Conservation (phyloP, 2,888 invertebrate species). For the Scaptomyza reducta region DNA sequence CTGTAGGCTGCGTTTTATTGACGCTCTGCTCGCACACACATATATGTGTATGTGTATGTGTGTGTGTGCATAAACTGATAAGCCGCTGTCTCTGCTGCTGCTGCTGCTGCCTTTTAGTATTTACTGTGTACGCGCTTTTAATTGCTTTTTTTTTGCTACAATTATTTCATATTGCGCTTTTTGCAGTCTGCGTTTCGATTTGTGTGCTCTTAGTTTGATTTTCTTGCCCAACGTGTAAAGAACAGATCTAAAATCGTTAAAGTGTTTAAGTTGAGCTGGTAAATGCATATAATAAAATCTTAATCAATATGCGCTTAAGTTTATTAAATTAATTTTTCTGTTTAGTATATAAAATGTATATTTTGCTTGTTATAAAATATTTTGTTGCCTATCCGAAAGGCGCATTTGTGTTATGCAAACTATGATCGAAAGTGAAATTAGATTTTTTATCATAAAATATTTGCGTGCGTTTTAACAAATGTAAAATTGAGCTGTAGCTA, state of each 20-base stretch:
- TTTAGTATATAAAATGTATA: background rate
- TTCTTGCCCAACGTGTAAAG: slow-evolving; percentile 16
- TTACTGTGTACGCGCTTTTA: slow-evolving; percentile 40
- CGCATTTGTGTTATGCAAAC: slow-evolving; percentile 31
- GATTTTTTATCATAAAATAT: background rate
- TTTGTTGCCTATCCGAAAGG: slow-evolving; percentile 52
- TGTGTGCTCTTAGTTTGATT: slow-evolving; percentile 40
- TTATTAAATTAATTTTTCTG: background rate
- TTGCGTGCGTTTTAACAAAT: background rate
- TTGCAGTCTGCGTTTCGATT: slow-evolving; percentile 61
- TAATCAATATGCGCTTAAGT: background rate
- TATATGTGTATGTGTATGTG: slow-evolving; percentile 12
- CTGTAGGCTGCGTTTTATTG: slow-evolving; percentile 53
- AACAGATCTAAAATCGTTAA: too few species aligned
- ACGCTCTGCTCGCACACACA: slow-evolving; percentile 12
- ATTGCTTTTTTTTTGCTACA: slow-evolving; percentile 46
- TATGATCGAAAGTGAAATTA: background rate
- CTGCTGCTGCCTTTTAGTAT: slow-evolving; percentile 29
- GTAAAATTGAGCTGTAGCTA: background rate
- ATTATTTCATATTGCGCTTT: slow-evolving; percentile 58
- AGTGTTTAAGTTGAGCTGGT: background rate
- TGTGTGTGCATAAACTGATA: slow-evolving; percentile 42
- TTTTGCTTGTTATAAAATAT: slow-evolving; percentile 3
- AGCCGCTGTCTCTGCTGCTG: slow-evolving; percentile 35
- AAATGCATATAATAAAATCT: background rate